Base-by-base conservation (phyloP, 2,113 vertebrate species). In the Chamaetylas fuelleborni region DNA sequence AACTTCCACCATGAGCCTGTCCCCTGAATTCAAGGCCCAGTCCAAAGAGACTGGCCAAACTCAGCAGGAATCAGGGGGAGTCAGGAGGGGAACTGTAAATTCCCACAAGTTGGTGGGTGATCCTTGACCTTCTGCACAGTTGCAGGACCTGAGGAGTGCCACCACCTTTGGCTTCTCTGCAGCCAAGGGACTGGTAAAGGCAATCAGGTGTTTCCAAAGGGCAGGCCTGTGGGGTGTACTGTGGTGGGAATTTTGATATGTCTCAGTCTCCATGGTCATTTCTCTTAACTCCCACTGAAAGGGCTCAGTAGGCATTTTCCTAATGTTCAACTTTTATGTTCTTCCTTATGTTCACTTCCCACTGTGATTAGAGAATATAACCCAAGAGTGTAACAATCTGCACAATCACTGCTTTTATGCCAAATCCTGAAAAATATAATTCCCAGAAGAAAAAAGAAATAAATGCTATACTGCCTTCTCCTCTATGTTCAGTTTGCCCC, bases 21-120 rank as follows among this genome's bases (percentile, higher is more conserved):
- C 6, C 14, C 7, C 7, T 2, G 2, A 19, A 43, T 74, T 54
- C 33, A 48, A 77, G 20, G 18, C 13, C 6, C 43, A 15, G 24
- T 85, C 15, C 28, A 48, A 76, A 87, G 31, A 87, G 11, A 12
- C 9, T 57, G 34, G 28, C 11, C 45, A 81, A 84, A 53, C 22
- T 36, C 65, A 82, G 4, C 14, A 67, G 16, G 17, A 67, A 22
- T 66, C 29, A 31, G 14, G 7, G 20, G 24, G n/a, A 76, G 65
- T 22, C 0, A 3, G 38, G 48, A 72, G 5, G 2, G 19, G 11
- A 74, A 36, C 26, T 58, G 16, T 11, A 25, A 69, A 54, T 76
- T 60, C 4, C 26, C 12, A 42, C 18, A 19, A 50, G 5, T 3
- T 9, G 3, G 6, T 0, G 0, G 8, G 14, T 61, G 42, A 42